Evolutionary conservation across 1,140 invertebrate genomes (phyloP).

Genomic region (Drosophila repleta): DNA sequence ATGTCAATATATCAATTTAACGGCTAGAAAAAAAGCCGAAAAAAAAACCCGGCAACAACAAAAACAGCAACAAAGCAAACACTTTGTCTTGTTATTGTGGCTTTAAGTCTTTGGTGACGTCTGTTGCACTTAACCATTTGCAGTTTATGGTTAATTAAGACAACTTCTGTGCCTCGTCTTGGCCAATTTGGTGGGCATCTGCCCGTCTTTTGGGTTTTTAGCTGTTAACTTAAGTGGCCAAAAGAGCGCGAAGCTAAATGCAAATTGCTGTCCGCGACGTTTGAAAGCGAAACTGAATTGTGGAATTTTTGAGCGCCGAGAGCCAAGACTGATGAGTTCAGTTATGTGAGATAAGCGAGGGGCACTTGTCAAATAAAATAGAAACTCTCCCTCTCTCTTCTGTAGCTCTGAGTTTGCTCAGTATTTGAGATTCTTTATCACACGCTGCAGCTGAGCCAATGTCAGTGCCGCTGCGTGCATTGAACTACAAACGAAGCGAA

Average conservation of each 20-base stretch:
- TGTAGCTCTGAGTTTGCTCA: too few relatives aligned
- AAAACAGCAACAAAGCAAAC: slow-evolving; percentile 55
- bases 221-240: slow-evolving; percentile 44
- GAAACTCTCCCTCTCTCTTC: too few relatives aligned
- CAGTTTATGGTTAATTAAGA: slow-evolving; percentile 73
- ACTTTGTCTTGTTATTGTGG: slow-evolving; percentile 53
- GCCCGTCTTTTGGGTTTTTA: slow-evolving; percentile 9
- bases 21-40: slow-evolving; percentile 59
- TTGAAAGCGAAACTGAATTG: slow-evolving; percentile 63
- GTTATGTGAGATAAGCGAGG: background rate
- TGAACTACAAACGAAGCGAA: slow-evolving; percentile 32
- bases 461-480: slow-evolving; percentile 43
- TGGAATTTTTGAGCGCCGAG: slow-evolving; percentile 1
- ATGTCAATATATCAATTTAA: slow-evolving; percentile 81
- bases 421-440: background rate
- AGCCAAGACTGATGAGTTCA: slow-evolving; percentile 14
- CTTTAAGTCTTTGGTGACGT: slow-evolving; percentile 55
- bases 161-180: slow-evolving; percentile 63
- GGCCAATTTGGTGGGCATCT: slow-evolving; percentile 56
- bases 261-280: slow-evolving; percentile 44
- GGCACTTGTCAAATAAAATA: background rate
- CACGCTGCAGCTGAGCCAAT: slow-evolving; percentile 8
- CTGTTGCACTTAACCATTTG: slow-evolving; percentile 65
- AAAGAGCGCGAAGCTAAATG: slow-evolving; percentile 27
- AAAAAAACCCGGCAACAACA: slow-evolving; percentile 9